Conservation (phyloP, 2,113 vertebrate genomes). For the Sula dactylatra region DNA sequence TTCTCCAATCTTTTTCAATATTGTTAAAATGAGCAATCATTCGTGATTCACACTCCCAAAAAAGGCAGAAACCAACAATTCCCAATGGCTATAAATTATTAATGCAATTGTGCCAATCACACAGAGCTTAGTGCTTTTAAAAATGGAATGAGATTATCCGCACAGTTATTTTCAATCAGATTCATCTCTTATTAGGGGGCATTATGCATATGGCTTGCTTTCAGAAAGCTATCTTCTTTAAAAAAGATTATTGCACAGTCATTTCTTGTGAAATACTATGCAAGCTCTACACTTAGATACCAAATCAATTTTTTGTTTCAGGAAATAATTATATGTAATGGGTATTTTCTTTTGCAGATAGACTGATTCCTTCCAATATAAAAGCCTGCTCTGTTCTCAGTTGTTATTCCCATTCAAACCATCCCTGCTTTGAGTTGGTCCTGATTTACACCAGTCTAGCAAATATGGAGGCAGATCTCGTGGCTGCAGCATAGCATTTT, state of each 20-base stretch:
- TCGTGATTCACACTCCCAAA: conserved; percentile 52
- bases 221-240: conserved; percentile 2
- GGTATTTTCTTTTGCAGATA: conserved; percentile 25
- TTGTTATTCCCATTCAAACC: not conserved
- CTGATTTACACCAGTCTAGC: not conserved
- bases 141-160: conserved; percentile 53
- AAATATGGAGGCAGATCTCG: not conserved
- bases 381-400: not conserved
- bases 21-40: conserved; percentile 60
- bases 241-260: conserved; percentile 39
- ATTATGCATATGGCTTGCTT: conserved; percentile 6
- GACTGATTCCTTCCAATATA: not conserved
- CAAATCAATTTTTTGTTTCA: conserved; percentile 44
- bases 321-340: conserved; percentile 23
- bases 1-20: conserved; percentile 50
- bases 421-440: not conserved
- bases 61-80: conserved; percentile 56
- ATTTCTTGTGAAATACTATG: conserved; percentile 41
- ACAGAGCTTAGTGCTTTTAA: conserved; percentile 47
- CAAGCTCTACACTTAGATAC: conserved; percentile 4
- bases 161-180: conserved; percentile 34
- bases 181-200: conserved; percentile 45
- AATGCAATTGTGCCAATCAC: conserved; percentile 65
- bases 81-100: conserved; percentile 63
- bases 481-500: not conserved